Evolutionary conservation across 2,888 invertebrate genomes (phyloP), one percentile per base, ranked within the genome.

Genomic region (Acrocera orbiculus): DNA sequence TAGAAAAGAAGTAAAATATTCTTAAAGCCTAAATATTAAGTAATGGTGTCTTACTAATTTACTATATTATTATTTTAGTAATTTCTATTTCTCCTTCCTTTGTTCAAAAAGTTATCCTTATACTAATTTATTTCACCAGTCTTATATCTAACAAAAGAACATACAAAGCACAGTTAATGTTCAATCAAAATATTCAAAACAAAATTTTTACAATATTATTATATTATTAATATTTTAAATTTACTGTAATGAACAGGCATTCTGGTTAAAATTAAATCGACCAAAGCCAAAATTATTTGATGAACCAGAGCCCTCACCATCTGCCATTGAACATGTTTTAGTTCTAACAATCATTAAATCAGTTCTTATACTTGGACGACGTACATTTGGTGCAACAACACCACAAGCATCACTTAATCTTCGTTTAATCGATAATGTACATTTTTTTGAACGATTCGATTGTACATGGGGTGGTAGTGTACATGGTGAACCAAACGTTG

Each of bases 291-390:
- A 58, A 44, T 65, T 64, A 37, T 65, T 66, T 35, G 67, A 65
- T 16, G 65, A 63, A 41, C 66, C 66, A 13, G 68, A 61, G 30
- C 69, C 69, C 37, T 73, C 74, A 38, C 67, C 67, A 39, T 77
- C 76, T 14, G 72, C 74, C 57, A 75, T 65, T 48, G 74, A 73
- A 63, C 76, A 73, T 39, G 80, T 79, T 63, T 81, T 81, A 45
- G 78, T 79, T 56, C 82, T 73, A 74, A 86, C 80, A 47, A 83
- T 78, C 73, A 85, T 77, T 45, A 86, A 66, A 56, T 89, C 87
- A 5, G 86, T 87, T 40, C 86, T 67, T 43, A 89, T 82, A 57
- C 83, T 83, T 20, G 87, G 87, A 28, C 87, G 65, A 32, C 86
- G 65, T 1, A 81, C 86, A 52, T 85, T 85, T 3, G 85, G 82